These are phyloP conservation scores for Diplazon laetatorius DNA, from an alignment of 2,888 invertebrate species.

Conservation along the genomic window DNA sequence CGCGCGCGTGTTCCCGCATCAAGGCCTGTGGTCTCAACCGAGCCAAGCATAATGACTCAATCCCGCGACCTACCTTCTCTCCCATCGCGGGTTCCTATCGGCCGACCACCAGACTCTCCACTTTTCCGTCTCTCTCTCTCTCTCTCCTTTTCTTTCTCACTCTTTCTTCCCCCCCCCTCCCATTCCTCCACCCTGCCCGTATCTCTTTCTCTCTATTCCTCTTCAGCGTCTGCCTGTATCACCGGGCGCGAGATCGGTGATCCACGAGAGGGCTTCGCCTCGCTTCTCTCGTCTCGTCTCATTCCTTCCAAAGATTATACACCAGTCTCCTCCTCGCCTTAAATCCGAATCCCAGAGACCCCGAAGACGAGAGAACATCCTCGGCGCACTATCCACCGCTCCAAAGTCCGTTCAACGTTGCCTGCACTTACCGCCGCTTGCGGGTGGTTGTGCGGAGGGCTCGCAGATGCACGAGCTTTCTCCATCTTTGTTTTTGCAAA, in stretches of 20 bases:
- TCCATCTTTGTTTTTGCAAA: no score
- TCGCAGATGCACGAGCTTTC: no score
- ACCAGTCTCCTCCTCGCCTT: conserved; percentile 68
- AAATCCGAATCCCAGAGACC: conserved; percentile 71
- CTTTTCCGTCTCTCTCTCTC: conserved; percentile 67
- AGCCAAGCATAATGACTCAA: conserved; percentile 82
- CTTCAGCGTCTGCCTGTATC: no score
- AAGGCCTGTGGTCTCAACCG: conserved; percentile 80
- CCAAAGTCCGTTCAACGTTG: no score
- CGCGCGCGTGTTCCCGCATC: conserved; percentile 74
- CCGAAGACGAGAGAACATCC: conserved; percentile 65
- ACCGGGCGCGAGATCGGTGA: conserved; percentile 57
- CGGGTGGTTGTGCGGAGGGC: no score
- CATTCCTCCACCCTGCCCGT: no score
- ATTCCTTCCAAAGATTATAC: conserved; percentile 74
- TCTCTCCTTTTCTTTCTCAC: conserved; percentile 50
- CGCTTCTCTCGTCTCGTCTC: conserved; percentile 67
- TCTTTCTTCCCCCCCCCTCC: not conserved
- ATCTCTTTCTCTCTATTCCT: conserved; percentile 14
- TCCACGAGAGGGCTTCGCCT: conserved; percentile 35
- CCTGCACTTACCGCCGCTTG: no score
- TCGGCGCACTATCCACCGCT: conserved; percentile 58
- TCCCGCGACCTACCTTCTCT: conserved; percentile 81
- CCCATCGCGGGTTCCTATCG: conserved; percentile 66
- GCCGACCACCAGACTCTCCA: conserved; percentile 68